phyloP scores from a whole-genome alignment of 2,888 invertebrate genomes.

The Palloptera scutellata region DNA sequence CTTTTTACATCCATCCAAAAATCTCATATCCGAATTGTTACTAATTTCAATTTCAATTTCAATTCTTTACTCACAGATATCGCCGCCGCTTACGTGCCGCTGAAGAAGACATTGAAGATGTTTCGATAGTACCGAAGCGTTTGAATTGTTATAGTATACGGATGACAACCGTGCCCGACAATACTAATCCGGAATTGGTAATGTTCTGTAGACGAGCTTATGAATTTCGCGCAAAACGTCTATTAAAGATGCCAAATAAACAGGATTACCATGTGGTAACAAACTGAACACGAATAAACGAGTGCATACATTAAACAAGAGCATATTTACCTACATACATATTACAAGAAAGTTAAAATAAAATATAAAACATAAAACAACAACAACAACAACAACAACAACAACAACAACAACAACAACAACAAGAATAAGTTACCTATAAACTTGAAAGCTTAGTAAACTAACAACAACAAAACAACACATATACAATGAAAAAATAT shows the following conservation, averaged over 20 bases:
- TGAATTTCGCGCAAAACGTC: conserved; percentile 86
- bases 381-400: not conserved
- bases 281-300: conserved; percentile 26
- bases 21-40: not conserved
- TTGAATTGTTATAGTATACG: conserved; percentile 68
- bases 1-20: too few relatives aligned
- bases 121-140: conserved; percentile 77
- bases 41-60: conserved; percentile 21
- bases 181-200: conserved; percentile 81
- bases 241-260: conserved; percentile 63
- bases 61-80: conserved; percentile 70
- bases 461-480: too few relatives aligned
- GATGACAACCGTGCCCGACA: conserved; percentile 68
- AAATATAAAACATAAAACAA: not conserved
- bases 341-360: not conserved
- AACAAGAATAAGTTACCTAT: too few relatives aligned
- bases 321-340: not conserved
- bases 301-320: not conserved
- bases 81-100: conserved; percentile 81
- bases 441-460: too few relatives aligned
- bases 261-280: conserved; percentile 49
- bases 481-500: too few relatives aligned
- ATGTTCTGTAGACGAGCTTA: conserved; percentile 95
- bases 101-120: conserved; percentile 78
- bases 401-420: too few relatives aligned